Conservation (phyloP, 2,888 invertebrate species). For the Nephrotoma flavescens region DNA sequence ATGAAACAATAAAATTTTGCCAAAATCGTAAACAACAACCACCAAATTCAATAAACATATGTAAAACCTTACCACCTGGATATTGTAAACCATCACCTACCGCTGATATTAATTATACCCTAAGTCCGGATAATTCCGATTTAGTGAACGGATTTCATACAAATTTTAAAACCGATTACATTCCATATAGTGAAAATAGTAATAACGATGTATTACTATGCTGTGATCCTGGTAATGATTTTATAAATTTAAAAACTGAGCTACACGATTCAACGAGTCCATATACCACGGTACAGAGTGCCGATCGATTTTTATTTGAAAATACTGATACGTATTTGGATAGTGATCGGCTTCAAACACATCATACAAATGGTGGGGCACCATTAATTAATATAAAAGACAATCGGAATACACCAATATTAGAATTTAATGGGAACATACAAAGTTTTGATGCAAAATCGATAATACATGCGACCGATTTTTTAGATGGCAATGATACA, state of each 20-base stretch:
- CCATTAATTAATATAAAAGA: constrained; percentile 20
- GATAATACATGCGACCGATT: constrained; percentile 24
- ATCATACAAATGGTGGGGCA: constrained; percentile 8
- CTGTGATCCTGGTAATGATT: constrained; percentile 18
- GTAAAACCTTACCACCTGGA: constrained; percentile 21
- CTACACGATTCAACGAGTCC: constrained; percentile 30
- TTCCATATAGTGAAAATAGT: constrained; percentile 20
- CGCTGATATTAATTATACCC: constrained; percentile 19
- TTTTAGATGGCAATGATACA: constrained; percentile 23
- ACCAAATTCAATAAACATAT: not conserved
- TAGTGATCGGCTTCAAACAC: constrained; percentile 13
- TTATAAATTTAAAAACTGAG: constrained; percentile 26
- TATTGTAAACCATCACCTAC: constrained; percentile 32
- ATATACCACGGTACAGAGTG: constrained; percentile 30
- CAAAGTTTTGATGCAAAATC: constrained; percentile 6
- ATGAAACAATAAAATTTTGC: not conserved
- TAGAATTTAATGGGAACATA: constrained; percentile 7
- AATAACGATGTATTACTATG: constrained; percentile 7
- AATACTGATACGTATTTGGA: constrained; percentile 25
- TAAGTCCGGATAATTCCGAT: constrained; percentile 8
- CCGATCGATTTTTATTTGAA: constrained; percentile 31
- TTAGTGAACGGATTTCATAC: constrained; percentile 5
- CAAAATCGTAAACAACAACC: constrained; percentile 3
- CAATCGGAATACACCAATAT: not conserved
- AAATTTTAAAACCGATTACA: constrained; percentile 20